Conservation (phyloP, 2,797 vertebrate species). For the Smutsia temminckii region DNA sequence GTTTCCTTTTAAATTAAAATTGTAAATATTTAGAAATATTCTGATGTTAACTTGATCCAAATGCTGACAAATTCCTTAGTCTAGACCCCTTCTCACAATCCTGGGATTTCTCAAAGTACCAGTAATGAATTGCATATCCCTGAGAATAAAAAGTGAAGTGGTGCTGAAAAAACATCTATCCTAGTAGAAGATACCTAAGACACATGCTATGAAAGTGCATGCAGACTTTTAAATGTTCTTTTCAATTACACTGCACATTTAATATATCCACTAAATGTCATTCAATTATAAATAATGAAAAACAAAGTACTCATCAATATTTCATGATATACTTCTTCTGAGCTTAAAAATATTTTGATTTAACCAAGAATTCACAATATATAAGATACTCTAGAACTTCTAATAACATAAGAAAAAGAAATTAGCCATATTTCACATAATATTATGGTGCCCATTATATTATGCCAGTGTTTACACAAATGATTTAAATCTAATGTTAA, state of each 20-base stretch:
- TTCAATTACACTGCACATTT: neutral
- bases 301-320: neutral
- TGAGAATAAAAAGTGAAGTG: neutral
- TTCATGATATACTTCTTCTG: neutral
- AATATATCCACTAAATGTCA: neutral
- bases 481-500: neutral
- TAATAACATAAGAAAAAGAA: neutral
- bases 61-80: neutral
- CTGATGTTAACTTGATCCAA: constrained; percentile 1
- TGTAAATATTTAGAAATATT: neutral
- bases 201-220: neutral
- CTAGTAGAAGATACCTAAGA: neutral
- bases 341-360: neutral
- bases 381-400: neutral
- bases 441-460: neutral
- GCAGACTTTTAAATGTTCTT: neutral
- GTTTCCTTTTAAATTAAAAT: neutral
- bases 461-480: neutral
- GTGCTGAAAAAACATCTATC: neutral
- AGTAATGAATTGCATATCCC: neutral
- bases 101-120: neutral
- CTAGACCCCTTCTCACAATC: neutral
- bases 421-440: neutral
- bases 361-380: neutral
- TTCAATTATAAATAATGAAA: neutral